Evolutionary conservation across 2,113 vertebrate genomes (phyloP).

Genomic region (Brachyhypopomus occidentalis): DNA sequence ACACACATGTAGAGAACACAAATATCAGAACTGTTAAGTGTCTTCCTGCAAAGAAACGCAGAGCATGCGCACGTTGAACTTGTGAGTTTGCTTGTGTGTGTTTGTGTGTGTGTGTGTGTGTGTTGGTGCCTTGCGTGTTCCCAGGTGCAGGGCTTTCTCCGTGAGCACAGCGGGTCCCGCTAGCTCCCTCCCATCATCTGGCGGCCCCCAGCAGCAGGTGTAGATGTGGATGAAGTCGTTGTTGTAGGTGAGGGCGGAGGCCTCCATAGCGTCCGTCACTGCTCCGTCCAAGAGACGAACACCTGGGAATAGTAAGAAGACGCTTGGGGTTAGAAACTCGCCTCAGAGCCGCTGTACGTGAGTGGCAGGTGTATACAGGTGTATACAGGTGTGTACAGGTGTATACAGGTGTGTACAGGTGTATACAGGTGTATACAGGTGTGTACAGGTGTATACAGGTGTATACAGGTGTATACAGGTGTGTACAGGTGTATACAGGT

Average conservation of each 20-base stretch:
- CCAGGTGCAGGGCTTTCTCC: constrained; percentile 61
- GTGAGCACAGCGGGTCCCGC: constrained; percentile 62
- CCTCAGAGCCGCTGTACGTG: neutral
- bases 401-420: too few species aligned
- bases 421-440: too few species aligned
- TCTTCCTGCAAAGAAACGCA: neutral
- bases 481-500: too few species aligned
- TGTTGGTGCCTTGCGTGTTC: constrained; percentile 57
- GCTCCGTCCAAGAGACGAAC: constrained; percentile 64
- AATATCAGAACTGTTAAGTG: too few species aligned
- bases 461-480: too few species aligned
- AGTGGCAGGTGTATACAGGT: too few species aligned
- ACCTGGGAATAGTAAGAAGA: constrained; percentile 50
- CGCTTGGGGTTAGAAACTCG: constrained; percentile 10
- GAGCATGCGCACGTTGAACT: too few species aligned
- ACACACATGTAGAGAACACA: too few species aligned
- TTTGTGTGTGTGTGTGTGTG: neutral
- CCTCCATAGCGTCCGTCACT: constrained; percentile 69
- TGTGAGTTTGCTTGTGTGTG: neutral
- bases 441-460: too few species aligned
- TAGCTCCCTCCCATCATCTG: constrained; percentile 62
- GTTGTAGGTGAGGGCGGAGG: constrained; percentile 69
- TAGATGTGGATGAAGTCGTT: constrained; percentile 69
- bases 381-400: too few species aligned
- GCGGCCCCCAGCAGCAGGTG: constrained; percentile 67